These are phyloP conservation scores for Pteropus rufus DNA, from an alignment of 2,797 vertebrate species.

Conservation along the genomic window DNA sequence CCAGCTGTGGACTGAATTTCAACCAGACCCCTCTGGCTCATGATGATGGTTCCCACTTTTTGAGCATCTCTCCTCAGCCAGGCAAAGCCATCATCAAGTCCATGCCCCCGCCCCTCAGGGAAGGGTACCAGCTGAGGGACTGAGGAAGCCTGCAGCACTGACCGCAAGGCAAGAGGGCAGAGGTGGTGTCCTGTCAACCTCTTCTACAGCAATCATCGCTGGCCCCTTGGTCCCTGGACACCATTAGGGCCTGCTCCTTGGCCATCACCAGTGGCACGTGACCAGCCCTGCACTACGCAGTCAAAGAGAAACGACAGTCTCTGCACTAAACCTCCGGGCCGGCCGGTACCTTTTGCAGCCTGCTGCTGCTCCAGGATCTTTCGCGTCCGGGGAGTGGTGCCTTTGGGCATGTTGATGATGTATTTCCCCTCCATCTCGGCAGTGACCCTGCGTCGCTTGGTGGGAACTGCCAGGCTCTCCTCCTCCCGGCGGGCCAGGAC, in stretches of 20 bases:
- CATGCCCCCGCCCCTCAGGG: background rate
- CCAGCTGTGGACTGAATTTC: background rate
- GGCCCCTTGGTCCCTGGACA: background rate
- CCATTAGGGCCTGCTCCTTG: background rate
- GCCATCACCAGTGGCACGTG: accelerated
- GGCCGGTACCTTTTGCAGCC: constrained; percentile 88
- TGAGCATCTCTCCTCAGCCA: background rate
- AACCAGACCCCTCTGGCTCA: background rate
- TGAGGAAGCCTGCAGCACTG: background rate
- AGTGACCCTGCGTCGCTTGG: constrained; percentile 92
- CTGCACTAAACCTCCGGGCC: accelerated
- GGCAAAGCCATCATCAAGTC: background rate
- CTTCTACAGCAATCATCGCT: background rate
- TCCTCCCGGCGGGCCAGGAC: constrained; percentile 83
- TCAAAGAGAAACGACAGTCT: background rate
- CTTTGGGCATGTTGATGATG: constrained; percentile 97
- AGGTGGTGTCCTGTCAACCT: background rate
- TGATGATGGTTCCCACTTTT: accelerated
- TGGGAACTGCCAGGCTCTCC: constrained; percentile 80
- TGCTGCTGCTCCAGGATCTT: constrained; percentile 95
- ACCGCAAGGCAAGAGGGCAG: background rate
- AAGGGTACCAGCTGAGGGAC: accelerated
- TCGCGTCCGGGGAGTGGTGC: constrained; percentile 91
- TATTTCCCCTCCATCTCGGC: constrained; percentile 98
- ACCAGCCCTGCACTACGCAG: accelerated